A percentile compares a stretch with the other conserved stretches of the same genome.
Evolutionary conservation across 2,113 vertebrate genomes (phyloP).

Genomic region (Thermophis baileyi): DNA sequence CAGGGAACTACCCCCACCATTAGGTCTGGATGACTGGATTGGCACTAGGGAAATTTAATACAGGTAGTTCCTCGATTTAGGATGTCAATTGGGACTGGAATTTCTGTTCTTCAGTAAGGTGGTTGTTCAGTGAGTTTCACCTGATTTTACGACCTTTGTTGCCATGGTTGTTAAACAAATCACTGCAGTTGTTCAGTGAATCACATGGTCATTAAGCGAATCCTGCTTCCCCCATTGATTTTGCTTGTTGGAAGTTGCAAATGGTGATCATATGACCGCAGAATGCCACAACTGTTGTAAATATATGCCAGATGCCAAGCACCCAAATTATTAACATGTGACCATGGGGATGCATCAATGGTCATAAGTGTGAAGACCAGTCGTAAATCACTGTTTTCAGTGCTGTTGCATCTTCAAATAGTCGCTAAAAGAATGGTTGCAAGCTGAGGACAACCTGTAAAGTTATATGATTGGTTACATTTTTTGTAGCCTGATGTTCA

Average conservation of each 20-base stretch:
- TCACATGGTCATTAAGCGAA: not conserved
- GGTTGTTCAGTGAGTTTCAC: not conserved
- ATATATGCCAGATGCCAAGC: not conserved
- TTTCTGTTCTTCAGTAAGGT: not conserved
- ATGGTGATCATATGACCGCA: not conserved
- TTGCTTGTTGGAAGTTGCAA: not conserved
- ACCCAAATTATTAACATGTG: not conserved
- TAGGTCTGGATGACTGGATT: not conserved
- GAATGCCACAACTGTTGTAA: not conserved
- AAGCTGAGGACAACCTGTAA: not conserved
- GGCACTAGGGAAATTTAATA: not conserved
- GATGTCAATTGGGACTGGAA: not conserved
- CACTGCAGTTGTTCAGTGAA: not conserved
- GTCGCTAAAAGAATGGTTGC: not conserved
- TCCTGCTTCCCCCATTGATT: not conserved
- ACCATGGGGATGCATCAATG: not conserved
- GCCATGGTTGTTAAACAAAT: not conserved
- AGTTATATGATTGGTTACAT: not conserved
- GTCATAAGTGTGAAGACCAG: not conserved
- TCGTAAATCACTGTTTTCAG: not conserved
- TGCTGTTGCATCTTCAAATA: not conserved
- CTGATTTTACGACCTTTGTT: not conserved
- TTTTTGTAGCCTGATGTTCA: not conserved
- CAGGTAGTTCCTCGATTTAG: rapidly evolving
- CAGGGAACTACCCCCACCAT: not conserved